Base-by-base conservation (phyloP, 2,888 invertebrate genomes). In the Idaea biselata region DNA sequence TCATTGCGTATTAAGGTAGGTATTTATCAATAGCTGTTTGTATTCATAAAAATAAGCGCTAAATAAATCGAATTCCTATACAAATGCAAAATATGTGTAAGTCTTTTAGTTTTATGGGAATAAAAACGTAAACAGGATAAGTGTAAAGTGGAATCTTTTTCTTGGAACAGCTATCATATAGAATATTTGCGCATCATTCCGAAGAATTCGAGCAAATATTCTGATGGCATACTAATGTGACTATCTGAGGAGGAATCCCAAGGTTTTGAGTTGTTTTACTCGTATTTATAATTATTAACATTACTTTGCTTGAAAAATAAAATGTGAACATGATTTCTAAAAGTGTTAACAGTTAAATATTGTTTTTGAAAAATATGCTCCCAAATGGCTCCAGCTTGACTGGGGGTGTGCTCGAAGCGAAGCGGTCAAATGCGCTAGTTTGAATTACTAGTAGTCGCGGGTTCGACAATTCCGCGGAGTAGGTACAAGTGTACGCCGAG, bases 221-320 rank as follows among this genome's bases (percentile, higher is more conserved):
- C 64, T 59, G 64, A 63, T 67, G 66, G 68, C 67, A 70, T 70
- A 68, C 70, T 67, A 66, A 70, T 70, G 66, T 64, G 33, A 33
- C 58, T 55, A 60, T 59, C 57, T 53, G 60, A 55, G 58, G 32
- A 58, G 59, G 67, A 60, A 63, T 65, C 55, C 61, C 59, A 61
- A 60, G 59, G 58, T 59, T 64, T 33, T 58, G 18, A 54, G 60
- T 33, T 56, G 3, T 56, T 56, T 56, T 18, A 56, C 17, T 16
- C 16, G 56, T 18, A 18, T 56, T 18, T 44, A 44, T 2, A 14
- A 44, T 14, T 14, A 44, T 44, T 44, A 44, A 44, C 44, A 44
- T 44, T 44, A 14, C 44, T 11, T 44, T 44, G 44, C 14, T 55
- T 55, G 16, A 14, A 56, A 56, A 18, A 18, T 18, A 56, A 56